A percentile compares a stretch with the other conserved stretches of the same genome.
phyloP scores from a whole-genome alignment of 2,113 vertebrate genomes.

The Pseudopipra pipra region DNA sequence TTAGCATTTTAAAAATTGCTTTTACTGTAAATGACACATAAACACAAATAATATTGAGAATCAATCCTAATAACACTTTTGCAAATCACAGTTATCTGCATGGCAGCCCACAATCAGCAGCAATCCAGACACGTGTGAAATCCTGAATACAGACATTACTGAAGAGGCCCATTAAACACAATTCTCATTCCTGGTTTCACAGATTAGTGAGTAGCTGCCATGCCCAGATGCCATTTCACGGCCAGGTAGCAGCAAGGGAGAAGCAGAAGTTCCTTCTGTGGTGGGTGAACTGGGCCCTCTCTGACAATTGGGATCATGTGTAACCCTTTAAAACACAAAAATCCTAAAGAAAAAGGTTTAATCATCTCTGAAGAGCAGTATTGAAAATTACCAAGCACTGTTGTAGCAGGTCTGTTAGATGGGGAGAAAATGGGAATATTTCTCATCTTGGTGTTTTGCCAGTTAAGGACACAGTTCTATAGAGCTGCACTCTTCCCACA shows the following conservation, averaged over 20 bases:
- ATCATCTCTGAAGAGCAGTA: neutral
- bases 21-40: neutral
- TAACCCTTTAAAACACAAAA: neutral
- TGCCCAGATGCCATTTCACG: neutral
- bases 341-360: neutral
- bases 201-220: neutral
- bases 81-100: slow-evolving; percentile 12
- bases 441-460: neutral
- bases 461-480: neutral
- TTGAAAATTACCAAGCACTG: neutral
- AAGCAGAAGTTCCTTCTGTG: neutral
- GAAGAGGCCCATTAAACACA: slow-evolving; percentile 43
- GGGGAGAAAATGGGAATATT: neutral
- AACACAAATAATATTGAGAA: neutral
- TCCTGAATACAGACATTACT: neutral
- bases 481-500: neutral
- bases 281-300: neutral
- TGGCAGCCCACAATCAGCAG: slow-evolving; percentile 9
- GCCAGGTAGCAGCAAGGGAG: neutral
- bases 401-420: neutral
- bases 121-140: neutral
- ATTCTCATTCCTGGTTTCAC: slow-evolving; percentile 38
- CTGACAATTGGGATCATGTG: neutral
- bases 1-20: neutral
- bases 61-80: neutral